Base-by-base conservation (phyloP, 2,888 invertebrate genomes). In the Lagria hirta region DNA sequence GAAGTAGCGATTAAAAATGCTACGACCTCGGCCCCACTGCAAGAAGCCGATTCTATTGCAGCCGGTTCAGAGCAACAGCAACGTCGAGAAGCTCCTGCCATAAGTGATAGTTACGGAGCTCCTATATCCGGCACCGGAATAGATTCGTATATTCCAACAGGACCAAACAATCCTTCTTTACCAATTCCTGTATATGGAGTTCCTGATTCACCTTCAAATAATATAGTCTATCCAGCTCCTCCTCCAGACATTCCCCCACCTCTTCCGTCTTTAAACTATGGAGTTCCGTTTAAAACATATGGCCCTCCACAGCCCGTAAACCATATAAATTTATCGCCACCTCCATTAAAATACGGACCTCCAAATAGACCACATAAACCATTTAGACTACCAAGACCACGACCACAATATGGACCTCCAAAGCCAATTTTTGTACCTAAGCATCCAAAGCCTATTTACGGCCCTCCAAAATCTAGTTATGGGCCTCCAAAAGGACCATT, bases 131-230 rank as follows among this genome's bases (percentile, higher is more conserved):
- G 71, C 0, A 76, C 75, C 51, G 75, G 75, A 0, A 77, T 79
- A 10, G 61, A 67, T 45, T 56, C 67, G 1, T 69, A 72, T 45
- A 55, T 65, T 16, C 66, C 69, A 21, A 50, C 70, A 48, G 49
- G 53, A 21, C 54, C 60, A 18, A 60, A 64, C 35, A 73, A 77
- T 70, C 60, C 73, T 67, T 77, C 76, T 42, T 67, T 73, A 7
- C 80, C 80, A 1, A 71, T 75, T 2, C 80, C 80, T 10, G 73
- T 81, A 0, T 81, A 81, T 60, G 81, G 81, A 36, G 77, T 76
- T 0, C 81, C 81, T 3, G 74, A 77, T 47, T 65, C 71, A 27
- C 71, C 73, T 4, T 61, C 66, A 2, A 70, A 68, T 50, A 72
- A 70, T 40, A 49, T 71, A 17, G 61, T 72, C 27, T 74, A 73